Percentiles rank a stretch among this genome's conserved stretches.
phyloP scores from a whole-genome alignment of 1,140 invertebrate genomes.

The Druon quercuslanigerum region DNA sequence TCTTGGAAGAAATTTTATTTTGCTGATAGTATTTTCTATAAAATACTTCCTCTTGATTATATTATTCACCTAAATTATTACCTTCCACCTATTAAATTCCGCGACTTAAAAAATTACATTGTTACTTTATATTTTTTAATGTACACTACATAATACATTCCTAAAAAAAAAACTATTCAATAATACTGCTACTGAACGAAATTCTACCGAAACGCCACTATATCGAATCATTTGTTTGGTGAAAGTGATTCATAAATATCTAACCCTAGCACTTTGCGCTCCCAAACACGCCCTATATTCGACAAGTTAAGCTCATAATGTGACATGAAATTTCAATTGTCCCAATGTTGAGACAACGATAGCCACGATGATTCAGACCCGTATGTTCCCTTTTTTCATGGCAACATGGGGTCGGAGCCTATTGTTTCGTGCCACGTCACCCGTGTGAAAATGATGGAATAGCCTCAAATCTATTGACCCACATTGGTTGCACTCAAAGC shows the following conservation, averaged over 20 bases:
- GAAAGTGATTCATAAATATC: background rate
- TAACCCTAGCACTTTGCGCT: conserved; percentile 2
- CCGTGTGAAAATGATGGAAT: conserved; percentile 45
- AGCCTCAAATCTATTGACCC: conserved; percentile 54
- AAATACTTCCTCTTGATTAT: too few relatives aligned
- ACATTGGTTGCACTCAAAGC: background rate
- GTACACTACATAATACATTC: too few relatives aligned
- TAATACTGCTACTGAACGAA: too few relatives aligned
- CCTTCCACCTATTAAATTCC: too few relatives aligned
- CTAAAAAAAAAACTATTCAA: too few relatives aligned
- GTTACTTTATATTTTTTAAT: too few relatives aligned
- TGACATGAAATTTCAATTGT: conserved; percentile 16
- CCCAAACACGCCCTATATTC: conserved; percentile 10
- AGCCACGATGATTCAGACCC: conserved; percentile 17
- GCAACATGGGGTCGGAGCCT: background rate
- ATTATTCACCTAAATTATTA: too few relatives aligned
- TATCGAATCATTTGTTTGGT: background rate
- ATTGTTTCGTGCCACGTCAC: conserved; percentile 40
- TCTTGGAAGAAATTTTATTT: too few relatives aligned
- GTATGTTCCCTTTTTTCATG: conserved; percentile 16
- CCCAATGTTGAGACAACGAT: background rate
- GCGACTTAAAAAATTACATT: too few relatives aligned
- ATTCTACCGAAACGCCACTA: too few relatives aligned
- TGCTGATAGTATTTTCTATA: too few relatives aligned
- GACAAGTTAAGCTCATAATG: conserved; percentile 10